Conservation (phyloP, 2,797 vertebrate genomes). For the Selene dorsalis region DNA sequence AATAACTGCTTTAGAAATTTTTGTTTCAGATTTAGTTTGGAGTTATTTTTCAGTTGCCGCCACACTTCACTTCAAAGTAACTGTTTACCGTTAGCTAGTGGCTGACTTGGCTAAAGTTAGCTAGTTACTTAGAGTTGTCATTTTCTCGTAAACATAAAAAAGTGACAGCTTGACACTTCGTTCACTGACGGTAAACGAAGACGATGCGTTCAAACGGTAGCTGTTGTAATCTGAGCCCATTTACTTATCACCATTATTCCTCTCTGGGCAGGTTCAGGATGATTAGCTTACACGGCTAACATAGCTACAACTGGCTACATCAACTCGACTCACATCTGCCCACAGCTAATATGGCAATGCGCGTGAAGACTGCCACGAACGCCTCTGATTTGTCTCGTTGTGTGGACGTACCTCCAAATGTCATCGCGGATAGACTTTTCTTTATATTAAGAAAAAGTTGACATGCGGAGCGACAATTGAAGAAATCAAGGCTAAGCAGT, state of each 20-base stretch:
- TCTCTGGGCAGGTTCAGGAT: constrained; percentile 55
- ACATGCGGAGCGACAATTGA: constrained; percentile 66
- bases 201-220: neutral
- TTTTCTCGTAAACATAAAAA: neutral
- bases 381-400: neutral
- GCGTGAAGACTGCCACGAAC: neutral
- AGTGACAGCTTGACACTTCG: constrained; percentile 35
- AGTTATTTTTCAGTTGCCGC: constrained; percentile 1
- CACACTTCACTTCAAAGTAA: constrained; percentile 10
- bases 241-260: constrained; percentile 16
- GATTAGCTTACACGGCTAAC: constrained; percentile 73
- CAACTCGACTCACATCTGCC: constrained; percentile 59
- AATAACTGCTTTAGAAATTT: neutral
- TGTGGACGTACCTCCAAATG: constrained; percentile 81
- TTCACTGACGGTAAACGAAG: neutral
- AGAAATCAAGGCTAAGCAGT: constrained; percentile 82
- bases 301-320: constrained; percentile 59
- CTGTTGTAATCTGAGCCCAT: neutral
- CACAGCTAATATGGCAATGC: constrained; percentile 29
- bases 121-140: constrained; percentile 36
- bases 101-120: constrained; percentile 70
- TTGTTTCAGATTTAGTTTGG: neutral
- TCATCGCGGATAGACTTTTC: constrained; percentile 79
- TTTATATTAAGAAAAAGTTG: constrained; percentile 47
- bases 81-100: constrained; percentile 57